These are phyloP conservation scores for Fregata magnificens DNA, from an alignment of 2,113 vertebrate genomes.

Conservation along the genomic window DNA sequence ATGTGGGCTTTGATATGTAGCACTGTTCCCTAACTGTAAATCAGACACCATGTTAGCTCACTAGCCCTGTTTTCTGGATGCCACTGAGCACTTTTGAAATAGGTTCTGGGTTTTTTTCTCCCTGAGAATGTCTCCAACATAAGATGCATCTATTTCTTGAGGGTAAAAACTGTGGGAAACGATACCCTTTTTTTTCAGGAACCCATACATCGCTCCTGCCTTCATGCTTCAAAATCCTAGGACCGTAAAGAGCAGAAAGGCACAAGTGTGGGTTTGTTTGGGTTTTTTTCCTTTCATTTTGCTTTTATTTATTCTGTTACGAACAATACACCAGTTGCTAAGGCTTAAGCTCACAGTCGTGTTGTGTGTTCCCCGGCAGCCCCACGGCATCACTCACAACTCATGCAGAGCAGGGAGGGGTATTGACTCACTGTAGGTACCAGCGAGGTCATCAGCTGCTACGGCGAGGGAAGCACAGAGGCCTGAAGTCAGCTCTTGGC, in stretches of 20 bases:
- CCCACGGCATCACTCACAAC: background rate
- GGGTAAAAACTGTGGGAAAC: background rate
- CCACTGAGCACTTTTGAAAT: background rate
- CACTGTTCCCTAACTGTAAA: background rate
- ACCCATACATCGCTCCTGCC: accelerated
- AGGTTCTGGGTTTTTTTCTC: background rate
- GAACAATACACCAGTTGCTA: background rate
- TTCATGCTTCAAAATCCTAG: background rate
- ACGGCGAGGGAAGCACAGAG: background rate
- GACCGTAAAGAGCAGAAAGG: background rate
- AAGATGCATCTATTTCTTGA: background rate
- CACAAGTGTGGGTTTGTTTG: accelerated
- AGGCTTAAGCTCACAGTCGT: accelerated
- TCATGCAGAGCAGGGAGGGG: background rate
- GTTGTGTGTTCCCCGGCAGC: background rate
- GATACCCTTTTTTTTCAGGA: background rate
- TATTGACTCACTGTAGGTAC: background rate
- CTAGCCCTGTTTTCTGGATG: background rate
- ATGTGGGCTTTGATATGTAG: background rate
- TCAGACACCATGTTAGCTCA: background rate
- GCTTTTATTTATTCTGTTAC: background rate
- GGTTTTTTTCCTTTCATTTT: background rate
- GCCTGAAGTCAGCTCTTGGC: background rate
- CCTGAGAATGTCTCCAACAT: background rate
- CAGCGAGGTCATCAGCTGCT: background rate